These are phyloP conservation scores for Catostomus latipinnis DNA, from an alignment of 2,797 vertebrate genomes.

Conservation along the genomic window DNA sequence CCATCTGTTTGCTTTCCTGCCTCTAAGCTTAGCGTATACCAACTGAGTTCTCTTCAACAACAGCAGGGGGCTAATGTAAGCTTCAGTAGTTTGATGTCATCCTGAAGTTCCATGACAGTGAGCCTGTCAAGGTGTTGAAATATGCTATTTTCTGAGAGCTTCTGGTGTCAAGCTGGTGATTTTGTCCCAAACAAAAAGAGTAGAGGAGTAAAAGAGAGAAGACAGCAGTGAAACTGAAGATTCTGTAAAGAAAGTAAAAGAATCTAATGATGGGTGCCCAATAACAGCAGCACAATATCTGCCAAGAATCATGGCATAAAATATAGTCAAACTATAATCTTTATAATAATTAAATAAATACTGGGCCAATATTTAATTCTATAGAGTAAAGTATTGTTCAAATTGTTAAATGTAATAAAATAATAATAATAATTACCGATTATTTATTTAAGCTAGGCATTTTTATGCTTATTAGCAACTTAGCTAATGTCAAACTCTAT, in stretches of 20 bases:
- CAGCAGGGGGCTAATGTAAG: slow-evolving; percentile 69
- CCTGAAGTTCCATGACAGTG: slow-evolving; percentile 64
- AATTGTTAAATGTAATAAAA: too few species aligned
- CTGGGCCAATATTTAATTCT: too few species aligned
- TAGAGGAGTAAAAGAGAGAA: slow-evolving; percentile 32
- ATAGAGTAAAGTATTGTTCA: too few species aligned
- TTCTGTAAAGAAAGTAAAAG: slow-evolving; percentile 37
- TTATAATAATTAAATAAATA: background rate
- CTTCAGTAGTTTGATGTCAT: slow-evolving; percentile 70
- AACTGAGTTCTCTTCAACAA: slow-evolving; percentile 57
- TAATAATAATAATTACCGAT: too few species aligned
- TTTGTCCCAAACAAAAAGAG: slow-evolving; percentile 65
- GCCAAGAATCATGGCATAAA: background rate
- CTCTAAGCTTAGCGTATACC: slow-evolving; percentile 57
- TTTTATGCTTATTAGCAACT: too few species aligned
- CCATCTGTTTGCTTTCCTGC: slow-evolving; percentile 58
- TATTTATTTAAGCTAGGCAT: too few species aligned
- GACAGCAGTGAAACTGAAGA: slow-evolving; percentile 30
- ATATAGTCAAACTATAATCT: background rate
- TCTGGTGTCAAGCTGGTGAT: slow-evolving; percentile 67
- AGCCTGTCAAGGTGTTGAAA: slow-evolving; percentile 65
- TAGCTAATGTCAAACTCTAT: too few species aligned
- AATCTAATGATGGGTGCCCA: slow-evolving; percentile 42
- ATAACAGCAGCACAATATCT: slow-evolving; percentile 17
- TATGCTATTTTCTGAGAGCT: slow-evolving; percentile 65